These are phyloP conservation scores for Dynastes hyllus DNA, from an alignment of 2,888 invertebrate species.

Conservation along the genomic window DNA sequence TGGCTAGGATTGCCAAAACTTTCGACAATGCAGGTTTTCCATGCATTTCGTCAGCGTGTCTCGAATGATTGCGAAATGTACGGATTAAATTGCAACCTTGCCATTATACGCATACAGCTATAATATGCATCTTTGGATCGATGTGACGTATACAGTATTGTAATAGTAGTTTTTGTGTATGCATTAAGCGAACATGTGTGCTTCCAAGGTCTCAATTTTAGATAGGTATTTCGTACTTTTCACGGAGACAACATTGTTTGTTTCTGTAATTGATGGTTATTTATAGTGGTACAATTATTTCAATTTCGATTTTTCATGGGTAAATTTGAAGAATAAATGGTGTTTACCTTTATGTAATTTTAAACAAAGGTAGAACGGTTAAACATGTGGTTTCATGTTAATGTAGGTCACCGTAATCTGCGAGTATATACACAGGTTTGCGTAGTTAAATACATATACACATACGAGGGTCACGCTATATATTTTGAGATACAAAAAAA, in stretches of 20 bases:
- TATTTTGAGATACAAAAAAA: too few species aligned
- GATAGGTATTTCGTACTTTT: not conserved
- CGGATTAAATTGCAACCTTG: constrained; percentile 32
- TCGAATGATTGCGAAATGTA: constrained; percentile 1
- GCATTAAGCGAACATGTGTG: not conserved
- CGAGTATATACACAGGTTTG: too few species aligned
- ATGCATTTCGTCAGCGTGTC: not conserved
- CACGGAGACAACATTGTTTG: not conserved
- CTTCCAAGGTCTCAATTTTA: not conserved
- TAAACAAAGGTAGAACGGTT: too few species aligned
- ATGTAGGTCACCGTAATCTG: too few species aligned
- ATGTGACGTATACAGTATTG: not conserved
- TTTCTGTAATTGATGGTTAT: not conserved
- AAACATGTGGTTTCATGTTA: too few species aligned
- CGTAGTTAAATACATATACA: too few species aligned
- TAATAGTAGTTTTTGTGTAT: not conserved
- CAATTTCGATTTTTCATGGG: not conserved
- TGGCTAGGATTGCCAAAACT: constrained; percentile 14
- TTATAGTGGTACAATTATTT: not conserved
- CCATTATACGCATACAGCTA: constrained; percentile 6
- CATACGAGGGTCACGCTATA: too few species aligned
- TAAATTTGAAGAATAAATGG: too few species aligned
- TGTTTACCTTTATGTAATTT: too few species aligned
- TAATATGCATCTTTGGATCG: not conserved
- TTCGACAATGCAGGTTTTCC: not conserved